Percentiles rank a stretch among this genome's conserved stretches.
phyloP scores from a whole-genome alignment of 2,888 invertebrate species.

The Harpalus rubripes region DNA sequence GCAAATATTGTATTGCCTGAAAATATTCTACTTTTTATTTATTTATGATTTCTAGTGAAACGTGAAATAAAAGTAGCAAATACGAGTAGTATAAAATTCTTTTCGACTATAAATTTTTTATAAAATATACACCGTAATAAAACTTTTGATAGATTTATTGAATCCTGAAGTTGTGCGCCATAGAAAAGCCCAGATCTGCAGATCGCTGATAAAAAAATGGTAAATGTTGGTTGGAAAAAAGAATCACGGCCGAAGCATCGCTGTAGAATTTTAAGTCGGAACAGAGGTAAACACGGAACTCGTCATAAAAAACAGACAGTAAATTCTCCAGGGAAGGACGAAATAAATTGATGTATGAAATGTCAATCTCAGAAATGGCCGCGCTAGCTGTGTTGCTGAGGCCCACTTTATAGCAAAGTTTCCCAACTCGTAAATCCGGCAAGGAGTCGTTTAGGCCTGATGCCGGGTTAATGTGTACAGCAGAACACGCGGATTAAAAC shows the following conservation, averaged over 20 bases:
- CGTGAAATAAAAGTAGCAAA: neutral
- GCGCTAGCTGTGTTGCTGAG: slow-evolving; percentile 71
- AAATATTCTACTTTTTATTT: neutral
- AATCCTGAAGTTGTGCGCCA: slow-evolving; percentile 8
- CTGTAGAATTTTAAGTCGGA: slow-evolving; percentile 57
- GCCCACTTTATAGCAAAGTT: slow-evolving; percentile 72
- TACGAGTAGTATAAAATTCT: neutral
- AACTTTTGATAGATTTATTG: slow-evolving; percentile 51
- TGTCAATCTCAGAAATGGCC: slow-evolving; percentile 74
- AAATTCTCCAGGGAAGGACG: slow-evolving; percentile 68
- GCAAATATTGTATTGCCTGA: too few species aligned
- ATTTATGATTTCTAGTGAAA: neutral
- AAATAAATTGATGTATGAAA: slow-evolving; percentile 74
- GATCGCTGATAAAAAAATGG: slow-evolving; percentile 47
- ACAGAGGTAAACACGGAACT: slow-evolving; percentile 65
- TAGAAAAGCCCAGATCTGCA: neutral
- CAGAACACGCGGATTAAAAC: slow-evolving; percentile 54
- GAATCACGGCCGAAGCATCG: slow-evolving; percentile 33
- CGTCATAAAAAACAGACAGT: slow-evolving; percentile 70
- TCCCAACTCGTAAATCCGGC: slow-evolving; percentile 69
- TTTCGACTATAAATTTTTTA: slow-evolving; percentile 32
- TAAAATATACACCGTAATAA: slow-evolving; percentile 42
- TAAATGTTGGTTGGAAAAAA: slow-evolving; percentile 46
- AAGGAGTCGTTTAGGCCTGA: slow-evolving; percentile 51
- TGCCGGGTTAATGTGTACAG: slow-evolving; percentile 55